These are phyloP conservation scores for Drosophila sordidapex DNA, from an alignment of 2,888 invertebrate species.

Conservation along the genomic window DNA sequence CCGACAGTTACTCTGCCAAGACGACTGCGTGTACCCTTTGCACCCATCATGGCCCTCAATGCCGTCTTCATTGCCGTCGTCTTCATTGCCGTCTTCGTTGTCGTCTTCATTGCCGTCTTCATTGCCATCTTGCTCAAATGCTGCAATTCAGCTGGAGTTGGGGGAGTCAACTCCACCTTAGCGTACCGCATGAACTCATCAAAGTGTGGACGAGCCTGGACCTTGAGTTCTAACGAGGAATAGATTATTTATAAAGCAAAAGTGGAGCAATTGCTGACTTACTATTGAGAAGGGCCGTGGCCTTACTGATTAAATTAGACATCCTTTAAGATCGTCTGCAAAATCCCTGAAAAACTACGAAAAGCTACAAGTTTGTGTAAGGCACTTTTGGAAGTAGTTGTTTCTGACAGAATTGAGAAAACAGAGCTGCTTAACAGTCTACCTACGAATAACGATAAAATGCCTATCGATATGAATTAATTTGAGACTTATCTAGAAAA, in stretches of 20 bases:
- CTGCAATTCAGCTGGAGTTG: constrained; percentile 60
- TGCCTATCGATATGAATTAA: background rate
- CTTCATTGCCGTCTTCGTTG: too few species aligned
- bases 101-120: too few species aligned
- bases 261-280: constrained; percentile 20
- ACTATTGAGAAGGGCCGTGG: constrained; percentile 45
- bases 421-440: constrained; percentile 21
- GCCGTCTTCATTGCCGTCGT: background rate
- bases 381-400: constrained; percentile 16
- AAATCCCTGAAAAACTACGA: background rate
- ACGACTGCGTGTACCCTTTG: constrained; percentile 29
- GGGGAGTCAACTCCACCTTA: constrained; percentile 64
- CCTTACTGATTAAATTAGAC: constrained; percentile 42
- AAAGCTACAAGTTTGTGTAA: constrained; percentile 7
- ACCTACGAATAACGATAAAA: constrained; percentile 11
- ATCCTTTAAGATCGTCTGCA: constrained; percentile 30
- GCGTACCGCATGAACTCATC: constrained; percentile 66
- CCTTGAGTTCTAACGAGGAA: constrained; percentile 31
- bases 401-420: constrained; percentile 8
- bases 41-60: constrained; percentile 28
- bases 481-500: background rate
- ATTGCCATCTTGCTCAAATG: constrained; percentile 34
- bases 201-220: constrained; percentile 56
- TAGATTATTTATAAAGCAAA: background rate
- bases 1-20: constrained; percentile 46